phyloP scores from a whole-genome alignment of 30 jellyfish, hydroid and myxozoan genomes.

The Rhopilema esculentum region DNA sequence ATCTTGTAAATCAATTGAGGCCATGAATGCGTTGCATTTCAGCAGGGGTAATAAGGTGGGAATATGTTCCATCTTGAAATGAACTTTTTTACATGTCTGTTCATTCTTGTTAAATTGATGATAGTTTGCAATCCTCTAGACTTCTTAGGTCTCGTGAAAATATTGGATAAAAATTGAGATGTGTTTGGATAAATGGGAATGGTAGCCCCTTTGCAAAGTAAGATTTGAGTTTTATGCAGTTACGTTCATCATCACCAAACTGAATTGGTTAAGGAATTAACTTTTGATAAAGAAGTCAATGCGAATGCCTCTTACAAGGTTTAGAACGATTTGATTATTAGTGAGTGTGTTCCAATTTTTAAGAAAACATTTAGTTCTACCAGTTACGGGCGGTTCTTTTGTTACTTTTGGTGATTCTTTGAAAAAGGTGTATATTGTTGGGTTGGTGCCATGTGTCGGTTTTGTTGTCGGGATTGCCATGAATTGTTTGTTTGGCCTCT shows the following conservation, averaged over 20 bases:
- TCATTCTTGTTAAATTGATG: neutral
- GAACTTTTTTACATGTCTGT: neutral
- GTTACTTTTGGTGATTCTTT: neutral
- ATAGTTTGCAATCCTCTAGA: constrained; percentile 4
- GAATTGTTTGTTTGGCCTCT: constrained; percentile 18
- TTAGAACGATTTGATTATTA: constrained; percentile 2
- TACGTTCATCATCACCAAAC: neutral
- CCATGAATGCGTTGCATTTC: neutral
- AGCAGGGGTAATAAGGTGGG: neutral
- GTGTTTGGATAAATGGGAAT: neutral
- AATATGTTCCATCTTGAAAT: constrained; percentile 11
- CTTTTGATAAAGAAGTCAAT: neutral
- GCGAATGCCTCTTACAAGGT: constrained; percentile 5
- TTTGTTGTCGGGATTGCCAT: constrained; percentile 5
- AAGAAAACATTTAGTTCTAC: constrained; percentile 5
- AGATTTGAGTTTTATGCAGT: too few relatives aligned
- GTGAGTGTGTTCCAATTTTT: constrained; percentile 1
- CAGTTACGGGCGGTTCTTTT: neutral
- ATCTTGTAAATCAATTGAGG: constrained; percentile 3
- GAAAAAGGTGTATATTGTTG: neutral
- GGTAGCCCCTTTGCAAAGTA: constrained; percentile 3
- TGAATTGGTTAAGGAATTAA: constrained; percentile 3
- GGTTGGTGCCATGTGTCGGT: neutral
- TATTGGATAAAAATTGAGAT: constrained; percentile 4
- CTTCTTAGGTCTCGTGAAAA: constrained; percentile 11